phyloP scores from a whole-genome alignment of 2,797 vertebrate species.

The Diplodus puntazzo region DNA sequence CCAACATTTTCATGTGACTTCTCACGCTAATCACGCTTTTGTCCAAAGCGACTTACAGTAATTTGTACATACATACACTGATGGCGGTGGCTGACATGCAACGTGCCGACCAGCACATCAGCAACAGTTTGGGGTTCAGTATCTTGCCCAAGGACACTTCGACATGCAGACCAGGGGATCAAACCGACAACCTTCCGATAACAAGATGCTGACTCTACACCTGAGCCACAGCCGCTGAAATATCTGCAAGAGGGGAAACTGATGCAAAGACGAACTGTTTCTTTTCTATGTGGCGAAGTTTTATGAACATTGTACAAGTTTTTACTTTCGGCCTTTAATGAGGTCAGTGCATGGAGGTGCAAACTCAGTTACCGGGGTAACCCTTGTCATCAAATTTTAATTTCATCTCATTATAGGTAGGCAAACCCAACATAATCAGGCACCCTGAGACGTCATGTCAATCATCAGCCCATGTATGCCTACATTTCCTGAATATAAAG shows the following conservation, averaged over 20 bases:
- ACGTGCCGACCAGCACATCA: too few species aligned
- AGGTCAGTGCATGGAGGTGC: too few species aligned
- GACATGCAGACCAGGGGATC: too few species aligned
- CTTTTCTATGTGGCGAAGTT: background rate
- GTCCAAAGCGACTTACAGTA: too few species aligned
- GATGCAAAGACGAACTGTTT: background rate
- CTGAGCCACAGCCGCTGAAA: background rate
- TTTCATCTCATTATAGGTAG: background rate
- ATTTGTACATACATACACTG: too few species aligned
- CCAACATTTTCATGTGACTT: background rate
- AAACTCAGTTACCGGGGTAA: too few species aligned
- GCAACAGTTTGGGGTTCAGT: too few species aligned
- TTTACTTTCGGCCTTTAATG: too few species aligned
- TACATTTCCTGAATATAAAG: constrained; percentile 3
- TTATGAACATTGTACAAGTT: background rate
- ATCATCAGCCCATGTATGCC: background rate
- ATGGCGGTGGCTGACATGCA: too few species aligned
- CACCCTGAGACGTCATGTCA: background rate
- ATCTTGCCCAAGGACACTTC: too few species aligned
- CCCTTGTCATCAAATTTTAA: background rate
- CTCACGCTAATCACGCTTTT: background rate
- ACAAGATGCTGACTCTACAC: too few species aligned
- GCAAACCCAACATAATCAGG: background rate
- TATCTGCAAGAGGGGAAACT: background rate
- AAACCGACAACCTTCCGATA: too few species aligned